Evolutionary conservation across 2,113 vertebrate species (phyloP).

Genomic region (Myiopsitta monachus): DNA sequence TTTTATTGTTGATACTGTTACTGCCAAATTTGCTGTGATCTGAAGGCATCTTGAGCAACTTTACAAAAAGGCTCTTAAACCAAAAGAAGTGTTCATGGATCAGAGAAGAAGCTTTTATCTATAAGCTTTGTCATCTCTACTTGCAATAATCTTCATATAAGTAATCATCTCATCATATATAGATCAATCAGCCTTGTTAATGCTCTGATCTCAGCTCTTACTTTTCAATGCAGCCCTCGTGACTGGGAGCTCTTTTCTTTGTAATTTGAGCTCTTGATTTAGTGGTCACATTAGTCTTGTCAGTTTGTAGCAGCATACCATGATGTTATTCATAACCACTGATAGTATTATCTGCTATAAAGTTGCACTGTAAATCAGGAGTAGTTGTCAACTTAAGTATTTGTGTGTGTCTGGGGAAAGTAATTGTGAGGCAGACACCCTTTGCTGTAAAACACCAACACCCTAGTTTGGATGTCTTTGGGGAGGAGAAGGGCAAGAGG

Average conservation of each 20-base stretch:
- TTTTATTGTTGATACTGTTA: slow-evolving; percentile 66
- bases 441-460: slow-evolving; percentile 75
- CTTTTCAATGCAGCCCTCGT: slow-evolving; percentile 77
- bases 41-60: slow-evolving; percentile 65
- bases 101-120: slow-evolving; percentile 80
- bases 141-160: slow-evolving; percentile 82
- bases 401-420: slow-evolving; percentile 78
- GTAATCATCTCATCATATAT: slow-evolving; percentile 84
- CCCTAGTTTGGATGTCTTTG: slow-evolving; percentile 61
- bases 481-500: slow-evolving; percentile 31
- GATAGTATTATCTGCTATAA: slow-evolving; percentile 85
- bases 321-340: slow-evolving; percentile 84
- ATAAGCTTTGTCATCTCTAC: slow-evolving; percentile 78
- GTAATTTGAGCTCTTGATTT: slow-evolving; percentile 85
- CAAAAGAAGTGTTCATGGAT: slow-evolving; percentile 65
- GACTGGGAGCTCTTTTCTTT: slow-evolving; percentile 81
- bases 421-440: slow-evolving; percentile 78
- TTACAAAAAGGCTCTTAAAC: slow-evolving; percentile 73
- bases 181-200: slow-evolving; percentile 84
- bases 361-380: slow-evolving; percentile 82
- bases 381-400: slow-evolving; percentile 82
- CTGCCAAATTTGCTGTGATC: slow-evolving; percentile 73
- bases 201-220: slow-evolving; percentile 78
- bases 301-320: slow-evolving; percentile 78
- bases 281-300: slow-evolving; percentile 85